phyloP scores from a whole-genome alignment of 2,113 vertebrate genomes.

The Antechinus stuartii region DNA sequence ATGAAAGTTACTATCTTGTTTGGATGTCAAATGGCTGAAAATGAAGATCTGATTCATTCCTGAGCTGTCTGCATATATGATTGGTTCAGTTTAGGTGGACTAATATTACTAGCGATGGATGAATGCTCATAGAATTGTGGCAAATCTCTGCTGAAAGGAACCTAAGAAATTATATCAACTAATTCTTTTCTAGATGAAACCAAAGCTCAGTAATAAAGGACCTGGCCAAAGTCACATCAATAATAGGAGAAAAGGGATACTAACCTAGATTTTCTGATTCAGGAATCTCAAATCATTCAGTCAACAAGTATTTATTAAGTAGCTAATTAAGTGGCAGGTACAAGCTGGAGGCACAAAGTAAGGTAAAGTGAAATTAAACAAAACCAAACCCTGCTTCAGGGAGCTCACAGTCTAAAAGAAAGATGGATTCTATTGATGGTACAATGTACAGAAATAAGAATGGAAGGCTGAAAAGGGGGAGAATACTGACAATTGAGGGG shows the following conservation, averaged over 20 bases:
- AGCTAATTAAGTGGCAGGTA: not conserved
- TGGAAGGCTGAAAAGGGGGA: not conserved
- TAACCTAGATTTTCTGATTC: not conserved
- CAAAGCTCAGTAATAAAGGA: not conserved
- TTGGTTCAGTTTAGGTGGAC: not conserved
- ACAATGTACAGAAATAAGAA: not conserved
- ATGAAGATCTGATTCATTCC: not conserved
- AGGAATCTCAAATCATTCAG: not conserved
- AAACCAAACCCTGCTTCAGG: not conserved
- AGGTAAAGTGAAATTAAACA: not conserved
- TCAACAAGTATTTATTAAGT: not conserved
- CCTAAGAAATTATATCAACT: not conserved
- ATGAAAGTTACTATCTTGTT: not conserved
- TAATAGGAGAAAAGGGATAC: not conserved
- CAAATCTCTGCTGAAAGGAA: not conserved
- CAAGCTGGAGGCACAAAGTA: not conserved
- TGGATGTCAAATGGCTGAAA: not conserved
- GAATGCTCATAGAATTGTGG: not conserved
- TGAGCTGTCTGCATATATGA: not conserved
- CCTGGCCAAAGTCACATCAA: not conserved
- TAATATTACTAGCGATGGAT: not conserved
- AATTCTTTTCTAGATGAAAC: not conserved
- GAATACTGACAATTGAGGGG: not conserved
- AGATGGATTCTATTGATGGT: not conserved
- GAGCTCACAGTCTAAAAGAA: not conserved